phyloP scores from a whole-genome alignment of 1,140 invertebrate species.

The Drosophila murphyi region DNA sequence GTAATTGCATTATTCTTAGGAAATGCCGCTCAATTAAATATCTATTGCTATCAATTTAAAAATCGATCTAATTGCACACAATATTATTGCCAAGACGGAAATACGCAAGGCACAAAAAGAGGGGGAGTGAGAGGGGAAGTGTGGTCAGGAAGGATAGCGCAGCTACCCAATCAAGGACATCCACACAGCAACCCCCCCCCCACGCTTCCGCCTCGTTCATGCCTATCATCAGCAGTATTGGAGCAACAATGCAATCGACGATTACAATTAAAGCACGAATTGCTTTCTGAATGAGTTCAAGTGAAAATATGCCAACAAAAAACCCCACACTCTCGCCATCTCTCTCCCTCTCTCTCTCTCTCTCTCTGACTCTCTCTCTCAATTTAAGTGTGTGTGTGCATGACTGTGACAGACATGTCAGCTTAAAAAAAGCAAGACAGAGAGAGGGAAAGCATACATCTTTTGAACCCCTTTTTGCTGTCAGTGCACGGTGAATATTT shows the following conservation, averaged over 20 bases:
- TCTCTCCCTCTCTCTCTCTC: background rate
- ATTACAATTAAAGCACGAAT: conserved; percentile 77
- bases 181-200: background rate
- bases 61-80: conserved; percentile 63
- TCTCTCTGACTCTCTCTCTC: too few species aligned
- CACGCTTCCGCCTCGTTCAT: background rate
- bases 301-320: conserved; percentile 40
- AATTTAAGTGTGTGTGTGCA: background rate
- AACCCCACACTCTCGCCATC: background rate
- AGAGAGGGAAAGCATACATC: background rate
- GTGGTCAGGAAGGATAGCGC: too few species aligned
- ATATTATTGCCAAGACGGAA: conserved; percentile 1
- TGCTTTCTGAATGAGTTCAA: conserved; percentile 57
- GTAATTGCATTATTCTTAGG: conserved; percentile 16
- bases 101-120: too few species aligned
- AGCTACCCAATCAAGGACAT: conserved; percentile 9
- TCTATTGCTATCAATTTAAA: conserved; percentile 58
- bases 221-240: conserved; percentile 22
- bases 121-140: too few species aligned
- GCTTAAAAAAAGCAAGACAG: background rate
- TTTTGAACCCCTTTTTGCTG: conserved; percentile 33
- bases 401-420: background rate
- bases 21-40: conserved; percentile 42
- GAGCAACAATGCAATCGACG: conserved; percentile 71
- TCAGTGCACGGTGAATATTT: background rate